These are phyloP conservation scores for Brachypodius melanocephalos DNA, from an alignment of 2,113 vertebrate genomes.

Conservation along the genomic window DNA sequence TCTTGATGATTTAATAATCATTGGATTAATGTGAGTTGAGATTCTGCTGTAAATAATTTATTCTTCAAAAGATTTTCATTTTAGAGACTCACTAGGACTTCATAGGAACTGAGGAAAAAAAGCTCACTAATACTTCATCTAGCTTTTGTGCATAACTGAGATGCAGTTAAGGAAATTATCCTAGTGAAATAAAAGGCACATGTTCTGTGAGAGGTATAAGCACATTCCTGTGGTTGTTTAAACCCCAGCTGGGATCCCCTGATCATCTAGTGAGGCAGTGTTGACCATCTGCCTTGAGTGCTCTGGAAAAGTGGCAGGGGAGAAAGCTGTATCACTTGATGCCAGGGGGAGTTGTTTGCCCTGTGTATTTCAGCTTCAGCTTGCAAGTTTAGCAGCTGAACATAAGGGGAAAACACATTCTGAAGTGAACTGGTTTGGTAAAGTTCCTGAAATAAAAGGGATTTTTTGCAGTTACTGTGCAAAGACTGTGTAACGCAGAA, in stretches of 20 bases:
- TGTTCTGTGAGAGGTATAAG: not conserved
- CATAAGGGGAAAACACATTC: not conserved
- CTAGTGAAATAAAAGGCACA: not conserved
- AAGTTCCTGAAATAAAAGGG: not conserved
- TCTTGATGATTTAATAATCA: not conserved
- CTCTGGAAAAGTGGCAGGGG: not conserved
- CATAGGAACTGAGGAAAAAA: not conserved
- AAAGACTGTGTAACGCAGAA: not conserved
- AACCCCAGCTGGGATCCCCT: not conserved
- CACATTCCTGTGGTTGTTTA: not conserved
- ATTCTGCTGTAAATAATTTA: not conserved
- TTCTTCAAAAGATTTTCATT: not conserved
- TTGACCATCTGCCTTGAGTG: not conserved
- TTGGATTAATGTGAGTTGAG: not conserved
- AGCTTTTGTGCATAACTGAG: not conserved
- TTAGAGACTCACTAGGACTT: not conserved
- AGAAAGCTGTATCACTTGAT: not conserved
- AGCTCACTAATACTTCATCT: not conserved
- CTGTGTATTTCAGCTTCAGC: not conserved
- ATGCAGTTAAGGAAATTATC: not conserved
- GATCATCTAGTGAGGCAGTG: not conserved
- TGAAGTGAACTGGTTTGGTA: not conserved
- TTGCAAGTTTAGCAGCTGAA: not conserved
- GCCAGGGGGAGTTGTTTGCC: not conserved
- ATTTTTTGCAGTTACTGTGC: not conserved